These are phyloP conservation scores for Deroplatys truncata DNA, from an alignment of 2,888 invertebrate species.

Conservation along the genomic window DNA sequence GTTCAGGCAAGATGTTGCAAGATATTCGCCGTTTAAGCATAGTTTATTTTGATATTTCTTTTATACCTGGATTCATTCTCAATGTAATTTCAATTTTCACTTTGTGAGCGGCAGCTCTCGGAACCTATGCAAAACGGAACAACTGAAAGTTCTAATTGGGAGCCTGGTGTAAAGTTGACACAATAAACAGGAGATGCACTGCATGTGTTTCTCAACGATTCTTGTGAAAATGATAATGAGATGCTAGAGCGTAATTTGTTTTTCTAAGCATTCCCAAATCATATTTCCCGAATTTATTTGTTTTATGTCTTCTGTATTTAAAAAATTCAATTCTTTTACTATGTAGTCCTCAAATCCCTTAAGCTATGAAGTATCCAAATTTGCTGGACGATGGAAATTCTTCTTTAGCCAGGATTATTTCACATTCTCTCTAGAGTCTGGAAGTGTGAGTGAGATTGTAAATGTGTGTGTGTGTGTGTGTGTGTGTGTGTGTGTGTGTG, in stretches of 20 bases:
- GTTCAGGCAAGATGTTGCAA: neutral
- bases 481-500: too few species aligned
- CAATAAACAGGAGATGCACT: neutral
- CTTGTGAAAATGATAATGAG: neutral
- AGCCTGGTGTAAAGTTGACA: neutral
- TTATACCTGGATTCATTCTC: neutral
- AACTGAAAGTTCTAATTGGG: neutral
- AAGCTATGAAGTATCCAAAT: too few species aligned
- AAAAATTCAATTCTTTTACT: too few species aligned
- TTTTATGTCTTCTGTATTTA: too few species aligned
- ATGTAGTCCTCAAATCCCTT: too few species aligned
- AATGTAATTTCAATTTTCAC: neutral
- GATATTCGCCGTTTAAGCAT: neutral
- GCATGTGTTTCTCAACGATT: neutral
- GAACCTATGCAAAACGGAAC: neutral
- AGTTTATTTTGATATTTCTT: neutral
- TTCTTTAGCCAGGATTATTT: too few species aligned
- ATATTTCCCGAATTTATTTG: too few species aligned
- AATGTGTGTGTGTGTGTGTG: too few species aligned
- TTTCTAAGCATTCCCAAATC: neutral
- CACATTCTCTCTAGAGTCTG: too few species aligned
- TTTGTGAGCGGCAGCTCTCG: neutral
- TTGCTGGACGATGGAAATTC: too few species aligned
- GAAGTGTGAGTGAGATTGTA: too few species aligned
- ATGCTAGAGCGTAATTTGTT: neutral